Percentiles rank a stretch among this genome's conserved stretches.
phyloP scores from a whole-genome alignment of 2,888 invertebrate genomes.

The Tetrapedia diversipes region DNA sequence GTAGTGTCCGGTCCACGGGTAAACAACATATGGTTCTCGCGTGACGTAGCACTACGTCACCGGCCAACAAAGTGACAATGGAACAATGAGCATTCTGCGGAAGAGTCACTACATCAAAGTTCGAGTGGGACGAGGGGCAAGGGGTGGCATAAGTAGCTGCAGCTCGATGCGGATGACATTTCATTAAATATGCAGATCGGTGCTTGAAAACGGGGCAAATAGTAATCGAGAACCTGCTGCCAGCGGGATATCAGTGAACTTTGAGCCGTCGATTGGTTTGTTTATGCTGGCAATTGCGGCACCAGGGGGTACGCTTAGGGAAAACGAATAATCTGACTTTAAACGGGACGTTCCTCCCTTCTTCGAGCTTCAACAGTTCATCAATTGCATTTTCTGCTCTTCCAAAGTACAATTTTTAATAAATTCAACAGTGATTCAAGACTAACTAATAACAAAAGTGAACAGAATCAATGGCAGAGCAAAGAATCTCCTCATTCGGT shows the following conservation, averaged over 20 bases:
- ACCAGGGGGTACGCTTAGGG: background rate
- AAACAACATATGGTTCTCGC: slow-evolving; percentile 50
- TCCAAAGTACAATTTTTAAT: too few species aligned
- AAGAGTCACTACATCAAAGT: slow-evolving; percentile 55
- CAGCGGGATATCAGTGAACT: background rate
- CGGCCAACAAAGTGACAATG: slow-evolving; percentile 51
- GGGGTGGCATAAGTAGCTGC: slow-evolving; percentile 36
- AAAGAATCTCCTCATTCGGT: too few species aligned
- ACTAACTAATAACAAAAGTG: too few species aligned
- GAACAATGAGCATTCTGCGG: slow-evolving; percentile 52
- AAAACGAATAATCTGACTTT: background rate
- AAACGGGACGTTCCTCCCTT: background rate
- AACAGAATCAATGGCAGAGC: too few species aligned
- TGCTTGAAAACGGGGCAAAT: slow-evolving; percentile 18
- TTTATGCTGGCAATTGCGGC: background rate
- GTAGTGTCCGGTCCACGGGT: slow-evolving; percentile 32
- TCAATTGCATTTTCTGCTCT: too few species aligned
- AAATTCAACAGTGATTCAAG: too few species aligned
- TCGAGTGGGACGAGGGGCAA: slow-evolving; percentile 33
- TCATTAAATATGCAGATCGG: slow-evolving; percentile 49
- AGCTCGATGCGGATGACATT: slow-evolving; percentile 41
- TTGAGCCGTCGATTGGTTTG: background rate
- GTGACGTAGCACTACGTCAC: slow-evolving; percentile 53
- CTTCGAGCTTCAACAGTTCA: background rate
- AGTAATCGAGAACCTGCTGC: background rate